phyloP scores from a whole-genome alignment of 1,140 invertebrate species.

The Caenorhabditis tropicalis region DNA sequence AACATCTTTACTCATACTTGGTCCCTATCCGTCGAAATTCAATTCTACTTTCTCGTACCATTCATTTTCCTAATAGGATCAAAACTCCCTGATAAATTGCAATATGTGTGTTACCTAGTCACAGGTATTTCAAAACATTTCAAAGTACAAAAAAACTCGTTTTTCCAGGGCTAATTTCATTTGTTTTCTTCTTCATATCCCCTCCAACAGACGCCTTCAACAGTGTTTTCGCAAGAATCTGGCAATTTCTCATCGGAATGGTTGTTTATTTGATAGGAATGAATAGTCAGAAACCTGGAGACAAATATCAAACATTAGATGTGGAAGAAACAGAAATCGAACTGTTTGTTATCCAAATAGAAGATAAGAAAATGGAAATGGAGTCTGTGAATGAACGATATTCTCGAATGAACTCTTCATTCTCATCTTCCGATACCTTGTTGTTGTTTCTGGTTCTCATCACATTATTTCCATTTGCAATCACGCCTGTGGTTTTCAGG shows the following conservation, averaged over 20 bases:
- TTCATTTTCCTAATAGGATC: neutral
- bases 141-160: neutral
- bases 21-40: slow-evolving; percentile 28
- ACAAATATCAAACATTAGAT: neutral
- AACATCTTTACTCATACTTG: slow-evolving; percentile 45
- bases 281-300: neutral
- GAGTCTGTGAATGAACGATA: neutral
- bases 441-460: neutral
- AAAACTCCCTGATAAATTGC: neutral
- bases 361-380: neutral
- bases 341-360: too few relatives aligned
- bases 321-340: neutral
- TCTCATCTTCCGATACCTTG: too few relatives aligned
- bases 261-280: neutral
- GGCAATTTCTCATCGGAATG: neutral
- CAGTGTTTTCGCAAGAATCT: neutral
- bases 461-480: neutral
- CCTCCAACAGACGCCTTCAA: neutral
- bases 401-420: neutral
- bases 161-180: neutral
- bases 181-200: neutral
- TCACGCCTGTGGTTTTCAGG: neutral
- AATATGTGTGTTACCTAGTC: neutral
- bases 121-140: neutral
- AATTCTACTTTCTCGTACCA: slow-evolving; percentile 42